Evolutionary conservation across 2,797 vertebrate species (phyloP).

Genomic region (Limosa lapponica): DNA sequence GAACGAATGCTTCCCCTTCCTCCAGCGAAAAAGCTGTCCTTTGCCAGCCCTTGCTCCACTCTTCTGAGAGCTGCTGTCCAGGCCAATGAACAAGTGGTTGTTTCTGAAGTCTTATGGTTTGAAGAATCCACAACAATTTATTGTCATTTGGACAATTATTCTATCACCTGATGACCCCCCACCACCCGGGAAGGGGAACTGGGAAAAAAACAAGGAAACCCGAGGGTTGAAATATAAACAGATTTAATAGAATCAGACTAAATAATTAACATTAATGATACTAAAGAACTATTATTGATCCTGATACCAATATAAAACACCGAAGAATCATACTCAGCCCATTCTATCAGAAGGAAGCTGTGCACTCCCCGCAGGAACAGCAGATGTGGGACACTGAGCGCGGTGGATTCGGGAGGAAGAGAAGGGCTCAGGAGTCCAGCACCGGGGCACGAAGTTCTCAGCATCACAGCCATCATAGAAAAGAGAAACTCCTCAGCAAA

Average conservation of each 20-base stretch:
- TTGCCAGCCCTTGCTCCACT: background rate
- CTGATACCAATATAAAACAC: background rate
- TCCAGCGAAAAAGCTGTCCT: background rate
- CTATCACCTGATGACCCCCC: background rate
- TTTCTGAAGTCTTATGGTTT: background rate
- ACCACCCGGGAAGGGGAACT: background rate
- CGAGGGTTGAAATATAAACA: background rate
- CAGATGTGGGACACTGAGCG: background rate
- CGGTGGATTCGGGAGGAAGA: background rate
- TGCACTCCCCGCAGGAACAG: background rate
- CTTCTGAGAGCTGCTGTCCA: background rate
- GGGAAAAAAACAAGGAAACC: background rate
- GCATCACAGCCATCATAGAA: too few relatives aligned
- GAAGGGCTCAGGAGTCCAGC: background rate
- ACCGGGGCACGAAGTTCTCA: too few relatives aligned
- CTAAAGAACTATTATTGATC: background rate
- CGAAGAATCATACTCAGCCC: background rate
- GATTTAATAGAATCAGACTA: background rate
- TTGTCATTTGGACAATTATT: background rate
- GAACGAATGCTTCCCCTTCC: background rate
- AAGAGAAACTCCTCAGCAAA: too few relatives aligned
- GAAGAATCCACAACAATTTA: background rate
- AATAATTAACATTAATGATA: background rate
- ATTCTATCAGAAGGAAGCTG: background rate
- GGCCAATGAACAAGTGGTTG: background rate